Conservation (phyloP, 1,140 invertebrate genomes). For the Brachionus sp. region DNA sequence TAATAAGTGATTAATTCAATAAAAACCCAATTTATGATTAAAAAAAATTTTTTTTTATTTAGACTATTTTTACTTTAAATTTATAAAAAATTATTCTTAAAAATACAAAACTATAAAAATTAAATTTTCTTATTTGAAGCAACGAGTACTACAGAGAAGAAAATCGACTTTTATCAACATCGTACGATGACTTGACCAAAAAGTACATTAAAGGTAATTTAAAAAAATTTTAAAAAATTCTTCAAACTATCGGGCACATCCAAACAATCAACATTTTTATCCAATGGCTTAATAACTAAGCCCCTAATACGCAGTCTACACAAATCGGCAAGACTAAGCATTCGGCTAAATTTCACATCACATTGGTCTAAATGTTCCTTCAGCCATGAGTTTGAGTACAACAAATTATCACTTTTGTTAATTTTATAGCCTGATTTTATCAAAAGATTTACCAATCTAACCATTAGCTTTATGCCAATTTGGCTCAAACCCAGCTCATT, state of each 20-base stretch:
- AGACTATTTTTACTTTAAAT: neutral
- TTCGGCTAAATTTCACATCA: neutral
- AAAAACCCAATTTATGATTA: neutral
- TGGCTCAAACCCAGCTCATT: neutral
- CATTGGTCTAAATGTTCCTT: neutral
- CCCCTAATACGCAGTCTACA: neutral
- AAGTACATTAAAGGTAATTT: slow-evolving; percentile 49
- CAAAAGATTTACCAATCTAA: neutral
- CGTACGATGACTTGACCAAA: slow-evolving; percentile 43
- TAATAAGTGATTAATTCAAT: no score
- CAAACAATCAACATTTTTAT: neutral
- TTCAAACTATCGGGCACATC: neutral
- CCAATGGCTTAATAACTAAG: neutral
- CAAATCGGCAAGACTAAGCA: neutral
- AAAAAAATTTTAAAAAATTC: slow-evolving; percentile 50
- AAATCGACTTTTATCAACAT: slow-evolving; percentile 35
- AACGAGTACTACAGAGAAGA: slow-evolving; percentile 54
- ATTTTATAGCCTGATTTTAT: slow-evolving; percentile 2
- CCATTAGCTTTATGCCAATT: neutral
- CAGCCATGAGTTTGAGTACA: slow-evolving; percentile 12
- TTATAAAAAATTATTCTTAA: neutral
- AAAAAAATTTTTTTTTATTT: neutral
- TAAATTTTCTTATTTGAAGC: slow-evolving; percentile 47
- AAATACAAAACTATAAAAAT: neutral
- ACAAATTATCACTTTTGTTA: neutral